Base-by-base conservation (phyloP, 2,113 vertebrate genomes). In the Mus spicilegus region DNA sequence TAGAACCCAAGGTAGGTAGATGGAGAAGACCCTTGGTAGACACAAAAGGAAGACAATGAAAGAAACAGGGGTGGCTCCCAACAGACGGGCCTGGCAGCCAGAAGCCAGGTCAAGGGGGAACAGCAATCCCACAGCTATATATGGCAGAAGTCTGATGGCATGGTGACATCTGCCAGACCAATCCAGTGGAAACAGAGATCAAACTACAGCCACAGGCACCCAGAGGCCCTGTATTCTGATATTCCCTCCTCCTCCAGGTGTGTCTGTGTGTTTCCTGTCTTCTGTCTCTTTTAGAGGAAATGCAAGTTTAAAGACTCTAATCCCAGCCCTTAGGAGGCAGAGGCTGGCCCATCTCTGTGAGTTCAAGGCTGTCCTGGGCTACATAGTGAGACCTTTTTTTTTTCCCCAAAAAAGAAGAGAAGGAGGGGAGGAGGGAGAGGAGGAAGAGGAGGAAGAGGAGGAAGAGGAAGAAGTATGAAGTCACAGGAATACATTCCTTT, bases 161-260 rank as follows among this genome's bases (percentile, higher is more conserved):
- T 4, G 10, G 49, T 69, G 78, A 78, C 58, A 20, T 72, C 58
- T n/a, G 39, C 70, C 77, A 77, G 75, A 54, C 42, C 1, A 0
- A 0, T 26, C 22, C 63, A 14, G 33, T 33, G 78, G 70, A 56
- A 36, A 9, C 2, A 28, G 51, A 89, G 58, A 6, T 1, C 46
- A 33, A 61, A n/a, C n/a, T 4, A 14, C 6, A 11, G 54, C 24
- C 20, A 30, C 3, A 24, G 80, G 30, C 19, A 36, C n/a, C 0
- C 0, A 1, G 19, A 70, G 16, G 20, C 19, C 46, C 19, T 0
- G 6, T 16, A 39, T 5, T 33, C 24, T 24, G 12, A 46, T 8
- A 12, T 8, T 22, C 30, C 56, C 33, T 56, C 46, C 73, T n/a
- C 13, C 61, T 30, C 14, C 33, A 10, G 46, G 22, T 0, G 46